Percentiles rank a stretch among this genome's conserved stretches.
These are phyloP conservation scores for Zaprionus capensis DNA, from an alignment of 1,140 invertebrate species.

Conservation along the genomic window DNA sequence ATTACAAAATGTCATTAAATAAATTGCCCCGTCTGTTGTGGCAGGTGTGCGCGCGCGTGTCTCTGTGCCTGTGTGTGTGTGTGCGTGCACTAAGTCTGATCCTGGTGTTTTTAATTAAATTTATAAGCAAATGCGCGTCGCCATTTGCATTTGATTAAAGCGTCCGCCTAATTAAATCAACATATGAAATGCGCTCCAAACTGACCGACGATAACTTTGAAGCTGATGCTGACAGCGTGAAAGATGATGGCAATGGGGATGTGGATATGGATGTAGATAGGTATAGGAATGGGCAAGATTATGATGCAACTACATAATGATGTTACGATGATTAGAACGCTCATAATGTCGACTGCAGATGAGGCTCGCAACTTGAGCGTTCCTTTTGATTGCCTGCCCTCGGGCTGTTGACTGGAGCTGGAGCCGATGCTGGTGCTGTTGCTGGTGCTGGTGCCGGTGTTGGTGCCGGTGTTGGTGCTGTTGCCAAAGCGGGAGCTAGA, in stretches of 20 bases:
- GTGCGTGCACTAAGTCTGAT: not conserved
- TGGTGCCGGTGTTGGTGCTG: not conserved
- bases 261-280: not conserved
- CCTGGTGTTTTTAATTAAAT: constrained; percentile 12
- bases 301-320: constrained; percentile 4
- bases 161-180: constrained; percentile 8
- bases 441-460: not conserved
- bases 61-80: not conserved
- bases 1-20: constrained; percentile 39
- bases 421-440: not conserved
- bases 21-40: constrained; percentile 16
- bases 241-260: not conserved
- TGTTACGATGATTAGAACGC: constrained; percentile 4
- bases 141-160: constrained; percentile 6
- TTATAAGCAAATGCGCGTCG: not conserved
- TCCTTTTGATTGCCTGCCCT: constrained; percentile 1
- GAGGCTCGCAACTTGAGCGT: constrained; percentile 7
- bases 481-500: not conserved
- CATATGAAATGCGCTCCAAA: not conserved
- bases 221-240: not conserved
- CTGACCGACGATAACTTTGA: not conserved
- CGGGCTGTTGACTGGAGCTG: constrained; percentile 8
- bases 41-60: not conserved
- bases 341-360: constrained; percentile 9
- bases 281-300: not conserved